These are phyloP conservation scores for Trematocara macrostoma DNA, from an alignment of 2,113 vertebrate genomes.

Conservation along the genomic window DNA sequence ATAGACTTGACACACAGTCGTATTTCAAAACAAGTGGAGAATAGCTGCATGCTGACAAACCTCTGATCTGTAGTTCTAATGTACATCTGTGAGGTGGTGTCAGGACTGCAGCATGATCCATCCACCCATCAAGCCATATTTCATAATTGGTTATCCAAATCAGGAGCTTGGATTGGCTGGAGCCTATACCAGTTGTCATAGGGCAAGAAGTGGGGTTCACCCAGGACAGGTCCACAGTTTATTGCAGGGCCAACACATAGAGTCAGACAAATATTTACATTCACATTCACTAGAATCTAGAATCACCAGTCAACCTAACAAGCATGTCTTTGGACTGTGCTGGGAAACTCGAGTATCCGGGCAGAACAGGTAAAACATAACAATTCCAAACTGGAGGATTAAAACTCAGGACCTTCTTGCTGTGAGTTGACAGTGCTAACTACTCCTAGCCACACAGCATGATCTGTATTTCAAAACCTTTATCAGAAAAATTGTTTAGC, in stretches of 20 bases:
- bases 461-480: neutral
- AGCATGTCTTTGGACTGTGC: neutral
- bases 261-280: neutral
- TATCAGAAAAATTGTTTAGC: neutral
- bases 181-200: neutral
- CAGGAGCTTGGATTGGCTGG: neutral
- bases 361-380: neutral
- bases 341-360: neutral
- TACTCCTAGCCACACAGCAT: neutral
- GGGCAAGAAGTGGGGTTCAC: neutral
- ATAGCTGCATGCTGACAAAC: neutral
- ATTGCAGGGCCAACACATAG: neutral
- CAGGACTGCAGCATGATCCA: neutral
- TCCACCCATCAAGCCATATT: neutral
- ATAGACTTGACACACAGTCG: neutral
- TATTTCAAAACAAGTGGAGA: neutral
- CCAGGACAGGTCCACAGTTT: neutral
- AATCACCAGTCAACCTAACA: neutral
- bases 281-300: neutral
- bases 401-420: neutral
- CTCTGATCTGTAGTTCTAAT: neutral
- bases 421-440: neutral
- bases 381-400: neutral
- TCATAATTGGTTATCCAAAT: neutral
- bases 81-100: neutral